These are phyloP conservation scores for Rhagophthalmus giganteus DNA, from an alignment of 2,888 invertebrate genomes.

Conservation along the genomic window DNA sequence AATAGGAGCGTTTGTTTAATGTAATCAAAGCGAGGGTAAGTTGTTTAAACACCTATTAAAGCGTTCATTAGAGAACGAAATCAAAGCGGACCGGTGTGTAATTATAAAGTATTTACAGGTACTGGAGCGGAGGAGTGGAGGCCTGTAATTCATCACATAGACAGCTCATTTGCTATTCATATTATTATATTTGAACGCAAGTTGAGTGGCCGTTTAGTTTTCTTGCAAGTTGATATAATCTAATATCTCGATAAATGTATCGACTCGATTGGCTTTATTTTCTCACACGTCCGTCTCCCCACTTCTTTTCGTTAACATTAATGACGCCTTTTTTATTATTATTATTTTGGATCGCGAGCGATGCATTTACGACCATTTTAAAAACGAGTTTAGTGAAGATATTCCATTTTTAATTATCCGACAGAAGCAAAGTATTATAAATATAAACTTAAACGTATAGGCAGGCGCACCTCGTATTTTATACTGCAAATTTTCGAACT, in stretches of 20 bases:
- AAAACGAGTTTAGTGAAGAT: not conserved
- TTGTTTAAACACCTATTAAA: conserved; percentile 50
- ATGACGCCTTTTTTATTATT: not conserved
- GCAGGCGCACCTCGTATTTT: too few species aligned
- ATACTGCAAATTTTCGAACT: too few species aligned
- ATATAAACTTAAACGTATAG: too few species aligned
- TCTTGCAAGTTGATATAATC: conserved; percentile 39
- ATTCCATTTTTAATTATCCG: not conserved
- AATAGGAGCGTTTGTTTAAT: conserved; percentile 38
- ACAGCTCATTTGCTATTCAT: conserved; percentile 55
- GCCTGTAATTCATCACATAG: conserved; percentile 55
- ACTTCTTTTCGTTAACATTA: not conserved
- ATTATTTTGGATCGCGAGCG: not conserved
- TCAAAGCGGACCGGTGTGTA: conserved; percentile 56
- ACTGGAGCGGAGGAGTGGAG: conserved; percentile 51
- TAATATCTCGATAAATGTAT: conserved; percentile 37
- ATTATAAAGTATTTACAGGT: conserved; percentile 57
- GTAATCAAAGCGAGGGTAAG: conserved; percentile 36
- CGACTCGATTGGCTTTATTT: conserved; percentile 1
- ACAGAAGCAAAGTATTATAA: too few species aligned
- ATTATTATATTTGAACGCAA: conserved; percentile 43
- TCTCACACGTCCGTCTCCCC: not conserved
- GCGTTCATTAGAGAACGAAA: conserved; percentile 52
- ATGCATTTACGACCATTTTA: not conserved
- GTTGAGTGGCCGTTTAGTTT: conserved; percentile 46